Base-by-base conservation (phyloP, 1,140 invertebrate species). In the Brachionus calyciflorus region DNA sequence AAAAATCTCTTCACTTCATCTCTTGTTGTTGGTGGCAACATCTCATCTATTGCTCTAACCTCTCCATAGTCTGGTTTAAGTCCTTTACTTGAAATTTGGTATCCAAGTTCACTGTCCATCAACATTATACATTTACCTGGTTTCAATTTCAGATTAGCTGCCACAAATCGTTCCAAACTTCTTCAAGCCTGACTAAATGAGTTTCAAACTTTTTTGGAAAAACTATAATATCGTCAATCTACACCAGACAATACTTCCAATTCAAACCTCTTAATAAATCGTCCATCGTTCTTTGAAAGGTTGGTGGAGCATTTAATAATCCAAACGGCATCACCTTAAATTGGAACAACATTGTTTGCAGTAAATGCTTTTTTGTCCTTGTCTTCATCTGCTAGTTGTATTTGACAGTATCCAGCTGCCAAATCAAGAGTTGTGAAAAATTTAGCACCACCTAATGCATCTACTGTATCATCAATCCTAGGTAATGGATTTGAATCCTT, bases 301-400 rank as follows among this genome's bases (percentile, higher is more conserved):
- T n/a, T n/a, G n/a, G n/a, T n/a, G n/a, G n/a, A n/a, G n/a, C n/a
- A n/a, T 83, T 83, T 2, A 75, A 76, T 2, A 87, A 77, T 0
- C 85, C 86, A 78, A 85, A 87, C 0, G 84, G 83, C 82, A 87
- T 83, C 0, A 80, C 65, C 9, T 41, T 79, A 55, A 80, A 83
- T 68, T 80, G 79, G 69, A 78, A 82, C 6, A 70, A n/a, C 1
- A 9, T 30, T 33, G 9, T 48, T 17, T 4, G 24, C 21, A 10
- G 17, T n/a, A 70, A 70, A 70, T 33, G 83, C 78, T 9, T 77
- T 80, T 60, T 81, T 83, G 10, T 81, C 78, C 40, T 60, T 78
- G 76, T 78, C 78, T 26, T 77, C 28, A 37, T 81, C 78, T 28
- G 79, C 48, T 0, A 85, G 77, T 6, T 51, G 21, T 1, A 85